Percentiles rank a stretch among this genome's conserved stretches.
These are phyloP conservation scores for Entelurus aequoreus DNA, from an alignment of 2,113 vertebrate species.

Conservation along the genomic window DNA sequence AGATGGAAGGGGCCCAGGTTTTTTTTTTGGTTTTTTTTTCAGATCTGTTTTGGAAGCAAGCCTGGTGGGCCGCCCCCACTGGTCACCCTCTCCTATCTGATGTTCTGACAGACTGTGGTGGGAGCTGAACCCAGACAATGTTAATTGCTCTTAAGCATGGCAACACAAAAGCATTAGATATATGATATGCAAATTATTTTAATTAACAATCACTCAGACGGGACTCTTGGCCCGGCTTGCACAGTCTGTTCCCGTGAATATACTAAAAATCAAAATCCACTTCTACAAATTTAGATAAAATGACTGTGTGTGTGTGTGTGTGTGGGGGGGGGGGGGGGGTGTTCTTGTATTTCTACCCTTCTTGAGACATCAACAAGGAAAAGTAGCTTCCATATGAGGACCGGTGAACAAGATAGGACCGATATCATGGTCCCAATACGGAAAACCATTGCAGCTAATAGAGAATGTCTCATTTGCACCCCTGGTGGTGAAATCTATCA, in stretches of 20 bases:
- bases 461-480: too few relatives aligned
- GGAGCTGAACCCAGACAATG: slow-evolving; percentile 19
- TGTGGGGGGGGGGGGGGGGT: background rate
- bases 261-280: background rate
- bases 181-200: background rate
- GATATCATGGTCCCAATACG: too few relatives aligned
- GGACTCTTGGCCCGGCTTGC: background rate
- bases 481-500: too few relatives aligned
- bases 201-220: background rate
- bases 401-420: too few relatives aligned
- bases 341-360: too few relatives aligned
- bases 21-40: background rate
- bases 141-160: slow-evolving; percentile 8
- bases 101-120: slow-evolving; percentile 40
- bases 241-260: background rate
- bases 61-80: slow-evolving; percentile 37
- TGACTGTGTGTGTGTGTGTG: background rate
- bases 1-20: slow-evolving; percentile 56
- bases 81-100: slow-evolving; percentile 44
- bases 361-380: too few relatives aligned
- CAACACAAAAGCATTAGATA: slow-evolving; percentile 13
- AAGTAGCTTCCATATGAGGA: too few relatives aligned
- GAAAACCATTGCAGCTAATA: too few relatives aligned
- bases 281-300: background rate
- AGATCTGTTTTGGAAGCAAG: slow-evolving; percentile 39